A percentile compares a stretch with the other conserved stretches of the same genome.
Conservation (phyloP, 2,888 invertebrate genomes). For the Acrocyrtus sp. region DNA sequence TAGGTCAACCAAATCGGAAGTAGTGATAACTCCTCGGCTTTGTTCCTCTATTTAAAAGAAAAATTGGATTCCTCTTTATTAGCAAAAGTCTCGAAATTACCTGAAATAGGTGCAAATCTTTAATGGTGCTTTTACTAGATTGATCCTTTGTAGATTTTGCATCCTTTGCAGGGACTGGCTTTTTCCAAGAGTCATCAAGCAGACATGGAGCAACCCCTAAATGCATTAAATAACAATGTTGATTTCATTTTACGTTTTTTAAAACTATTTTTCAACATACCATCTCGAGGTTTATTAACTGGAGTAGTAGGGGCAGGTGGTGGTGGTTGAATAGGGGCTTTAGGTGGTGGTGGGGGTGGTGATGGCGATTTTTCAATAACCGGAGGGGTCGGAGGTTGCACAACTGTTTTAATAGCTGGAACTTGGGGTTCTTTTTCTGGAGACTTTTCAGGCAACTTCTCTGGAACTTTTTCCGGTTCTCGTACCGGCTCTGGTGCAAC, state of each 20-base stretch:
- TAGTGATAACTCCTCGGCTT: slow-evolving; percentile 24
- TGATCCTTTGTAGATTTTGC: slow-evolving; percentile 19
- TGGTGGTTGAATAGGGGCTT: too few species aligned
- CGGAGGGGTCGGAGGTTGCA: slow-evolving; percentile 23
- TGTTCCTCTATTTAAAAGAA: neutral
- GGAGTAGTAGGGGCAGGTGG: neutral
- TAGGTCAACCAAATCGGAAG: slow-evolving; percentile 51
- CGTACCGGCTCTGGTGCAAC: neutral
- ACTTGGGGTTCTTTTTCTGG: neutral
- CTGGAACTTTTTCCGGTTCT: slow-evolving; percentile 1
- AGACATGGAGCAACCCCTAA: too few species aligned
- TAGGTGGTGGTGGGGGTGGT: slow-evolving; percentile 34
- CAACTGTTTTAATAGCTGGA: slow-evolving; percentile 9
- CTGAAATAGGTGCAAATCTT: neutral
- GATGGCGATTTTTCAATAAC: slow-evolving; percentile 5
- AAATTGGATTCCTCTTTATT: too few species aligned
- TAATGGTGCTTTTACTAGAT: neutral
- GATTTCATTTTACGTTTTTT: too few species aligned
- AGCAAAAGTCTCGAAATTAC: slow-evolving; percentile 4
- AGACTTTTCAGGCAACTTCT: neutral
- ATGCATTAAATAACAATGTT: too few species aligned
- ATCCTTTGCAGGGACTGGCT: too few species aligned
- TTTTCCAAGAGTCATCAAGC: too few species aligned
- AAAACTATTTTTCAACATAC: too few species aligned
- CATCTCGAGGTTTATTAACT: slow-evolving; percentile 7